phyloP scores from a whole-genome alignment of 1,140 invertebrate species.

The Dendrolimus punctatus region DNA sequence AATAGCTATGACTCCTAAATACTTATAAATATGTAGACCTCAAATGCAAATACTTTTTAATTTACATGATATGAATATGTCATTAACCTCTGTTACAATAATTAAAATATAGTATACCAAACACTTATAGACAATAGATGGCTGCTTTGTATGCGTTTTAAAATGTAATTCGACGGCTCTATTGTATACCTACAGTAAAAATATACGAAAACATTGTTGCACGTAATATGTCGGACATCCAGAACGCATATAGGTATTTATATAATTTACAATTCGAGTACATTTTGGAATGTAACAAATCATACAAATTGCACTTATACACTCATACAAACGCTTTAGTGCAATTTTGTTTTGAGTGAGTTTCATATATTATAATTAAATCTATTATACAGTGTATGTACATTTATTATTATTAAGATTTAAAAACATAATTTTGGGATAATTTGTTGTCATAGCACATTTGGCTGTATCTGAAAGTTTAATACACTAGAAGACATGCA shows the following conservation, averaged over 20 bases:
- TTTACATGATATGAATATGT: conserved; percentile 71
- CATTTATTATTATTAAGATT: conserved; percentile 49
- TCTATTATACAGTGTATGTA: conserved; percentile 68
- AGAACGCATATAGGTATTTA: too few relatives aligned
- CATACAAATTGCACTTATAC: conserved; percentile 58
- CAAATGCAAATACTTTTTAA: conserved; percentile 70
- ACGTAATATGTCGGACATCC: too few relatives aligned
- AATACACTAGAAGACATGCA: neutral
- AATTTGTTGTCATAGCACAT: conserved; percentile 66
- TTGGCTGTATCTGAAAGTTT: conserved; percentile 30
- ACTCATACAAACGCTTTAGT: conserved; percentile 28
- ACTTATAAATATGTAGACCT: conserved; percentile 68
- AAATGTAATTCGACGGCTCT: too few relatives aligned
- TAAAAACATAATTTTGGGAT: conserved; percentile 59
- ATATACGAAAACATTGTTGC: too few relatives aligned
- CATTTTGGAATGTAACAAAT: conserved; percentile 65
- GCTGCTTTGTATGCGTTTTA: conserved; percentile 8
- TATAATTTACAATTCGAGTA: neutral
- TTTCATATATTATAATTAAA: conserved; percentile 35
- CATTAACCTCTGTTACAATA: conserved; percentile 62
- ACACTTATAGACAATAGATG: conserved; percentile 42
- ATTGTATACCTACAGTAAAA: too few relatives aligned
- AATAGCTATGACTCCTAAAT: conserved; percentile 66
- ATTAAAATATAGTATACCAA: conserved; percentile 38
- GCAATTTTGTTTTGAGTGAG: conserved; percentile 43